Evolutionary conservation across 2,113 vertebrate genomes (phyloP).

Genomic region (Gymnogyps californianus): DNA sequence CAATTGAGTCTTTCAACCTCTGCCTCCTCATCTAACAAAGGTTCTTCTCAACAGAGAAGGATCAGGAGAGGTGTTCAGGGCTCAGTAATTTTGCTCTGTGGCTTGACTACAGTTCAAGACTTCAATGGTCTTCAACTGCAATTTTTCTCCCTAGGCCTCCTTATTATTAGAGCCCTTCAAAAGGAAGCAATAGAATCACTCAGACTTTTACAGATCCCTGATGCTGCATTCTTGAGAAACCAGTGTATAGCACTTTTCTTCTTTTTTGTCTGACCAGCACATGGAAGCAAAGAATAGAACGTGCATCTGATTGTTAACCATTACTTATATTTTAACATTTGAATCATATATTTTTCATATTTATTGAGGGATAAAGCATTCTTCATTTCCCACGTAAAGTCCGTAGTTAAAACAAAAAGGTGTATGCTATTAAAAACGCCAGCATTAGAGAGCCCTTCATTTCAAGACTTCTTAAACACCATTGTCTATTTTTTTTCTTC

Average conservation of each 20-base stretch:
- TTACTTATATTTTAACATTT: neutral
- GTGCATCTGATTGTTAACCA: constrained; percentile 30
- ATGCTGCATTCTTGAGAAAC: constrained; percentile 30
- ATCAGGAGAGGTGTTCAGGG: constrained; percentile 46
- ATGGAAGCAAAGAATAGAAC: constrained; percentile 60
- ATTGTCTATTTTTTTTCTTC: neutral
- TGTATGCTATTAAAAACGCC: neutral
- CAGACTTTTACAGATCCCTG: constrained; percentile 20
- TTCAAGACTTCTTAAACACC: neutral
- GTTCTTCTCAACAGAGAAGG: constrained; percentile 48
- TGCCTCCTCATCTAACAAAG: constrained; percentile 54
- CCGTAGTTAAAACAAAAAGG: neutral
- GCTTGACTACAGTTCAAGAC: constrained; percentile 51
- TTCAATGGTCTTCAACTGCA: constrained; percentile 57
- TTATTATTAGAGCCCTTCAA: constrained; percentile 45
- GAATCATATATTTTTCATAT: neutral
- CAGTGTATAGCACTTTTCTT: constrained; percentile 52
- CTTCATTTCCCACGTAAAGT: neutral
- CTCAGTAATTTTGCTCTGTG: constrained; percentile 49
- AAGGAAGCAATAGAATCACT: constrained; percentile 24
- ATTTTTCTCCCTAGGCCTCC: constrained; percentile 46
- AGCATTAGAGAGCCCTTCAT: neutral
- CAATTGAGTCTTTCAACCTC: constrained; percentile 45
- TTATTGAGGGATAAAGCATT: neutral
- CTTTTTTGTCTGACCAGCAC: constrained; percentile 40